These are phyloP conservation scores for Melolontha melolontha DNA, from an alignment of 2,888 invertebrate species.

Conservation along the genomic window DNA sequence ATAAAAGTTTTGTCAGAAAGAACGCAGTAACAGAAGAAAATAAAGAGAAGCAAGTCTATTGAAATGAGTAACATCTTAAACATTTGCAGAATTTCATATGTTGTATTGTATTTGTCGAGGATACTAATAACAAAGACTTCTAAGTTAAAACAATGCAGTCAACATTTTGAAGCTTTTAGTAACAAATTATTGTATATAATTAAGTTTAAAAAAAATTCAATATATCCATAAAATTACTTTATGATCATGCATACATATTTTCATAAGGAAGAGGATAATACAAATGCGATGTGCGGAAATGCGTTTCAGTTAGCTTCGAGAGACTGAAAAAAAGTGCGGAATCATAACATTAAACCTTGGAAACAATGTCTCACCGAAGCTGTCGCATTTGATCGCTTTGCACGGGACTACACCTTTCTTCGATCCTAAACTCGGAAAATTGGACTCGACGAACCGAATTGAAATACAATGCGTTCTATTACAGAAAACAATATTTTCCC, in stretches of 20 bases:
- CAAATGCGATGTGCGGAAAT: slow-evolving; percentile 7
- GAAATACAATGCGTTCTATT: slow-evolving; percentile 1
- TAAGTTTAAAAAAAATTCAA: neutral
- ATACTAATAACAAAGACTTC: too few species aligned
- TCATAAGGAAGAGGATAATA: neutral
- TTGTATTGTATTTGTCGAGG: too few species aligned
- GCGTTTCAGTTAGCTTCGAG: neutral
- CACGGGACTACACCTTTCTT: slow-evolving; percentile 18
- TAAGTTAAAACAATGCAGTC: too few species aligned
- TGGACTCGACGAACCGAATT: slow-evolving; percentile 7
- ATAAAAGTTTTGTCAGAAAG: too few species aligned
- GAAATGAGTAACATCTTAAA: too few species aligned
- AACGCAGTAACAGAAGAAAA: too few species aligned
- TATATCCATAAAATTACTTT: neutral
- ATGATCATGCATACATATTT: neutral
- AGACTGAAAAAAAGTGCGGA: neutral
- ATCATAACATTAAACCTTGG: neutral
- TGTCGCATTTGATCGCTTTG: slow-evolving; percentile 44
- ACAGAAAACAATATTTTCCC: slow-evolving; percentile 8
- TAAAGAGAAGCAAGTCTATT: too few species aligned
- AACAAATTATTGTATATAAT: too few species aligned
- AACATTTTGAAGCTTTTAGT: too few species aligned
- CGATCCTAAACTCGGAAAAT: slow-evolving; percentile 3
- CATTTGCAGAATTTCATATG: too few species aligned
- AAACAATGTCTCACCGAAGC: slow-evolving; percentile 44